phyloP scores from a whole-genome alignment of 53 echinoderm and acorn worm genomes.

The Hippasteria phrygiana region DNA sequence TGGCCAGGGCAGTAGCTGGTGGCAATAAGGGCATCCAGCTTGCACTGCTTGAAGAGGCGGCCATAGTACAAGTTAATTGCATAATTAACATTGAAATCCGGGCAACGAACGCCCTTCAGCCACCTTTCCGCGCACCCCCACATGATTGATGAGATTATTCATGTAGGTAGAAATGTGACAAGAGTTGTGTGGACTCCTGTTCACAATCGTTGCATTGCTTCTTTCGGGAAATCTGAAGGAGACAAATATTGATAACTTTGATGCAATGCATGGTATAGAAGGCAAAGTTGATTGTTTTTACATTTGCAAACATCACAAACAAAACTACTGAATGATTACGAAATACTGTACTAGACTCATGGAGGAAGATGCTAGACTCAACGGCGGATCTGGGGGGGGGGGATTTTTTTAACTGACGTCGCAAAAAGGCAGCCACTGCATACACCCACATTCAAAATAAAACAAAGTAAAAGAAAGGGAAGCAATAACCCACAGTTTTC shows the following conservation, averaged over 20 bases:
- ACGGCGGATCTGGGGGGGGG: too few species aligned
- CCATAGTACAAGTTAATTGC: slow-evolving; percentile 20
- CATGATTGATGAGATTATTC: background rate
- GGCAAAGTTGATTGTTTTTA: too few species aligned
- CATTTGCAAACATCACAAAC: too few species aligned
- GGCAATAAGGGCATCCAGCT: slow-evolving; percentile 40
- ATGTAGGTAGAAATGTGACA: slow-evolving; percentile 17
- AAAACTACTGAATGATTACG: too few species aligned
- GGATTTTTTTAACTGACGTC: too few species aligned
- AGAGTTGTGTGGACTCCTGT: slow-evolving; percentile 12
- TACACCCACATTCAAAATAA: too few species aligned
- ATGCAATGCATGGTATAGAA: too few species aligned
- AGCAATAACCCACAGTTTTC: too few species aligned
- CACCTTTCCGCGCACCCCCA: background rate
- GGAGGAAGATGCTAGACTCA: too few species aligned
- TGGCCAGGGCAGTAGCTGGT: slow-evolving; percentile 33
- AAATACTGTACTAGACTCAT: too few species aligned
- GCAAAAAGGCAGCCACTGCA: too few species aligned
- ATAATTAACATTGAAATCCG: slow-evolving; percentile 44
- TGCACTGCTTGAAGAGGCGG: slow-evolving; percentile 38
- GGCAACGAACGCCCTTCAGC: slow-evolving; percentile 8
- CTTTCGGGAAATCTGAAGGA: background rate
- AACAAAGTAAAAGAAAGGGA: too few species aligned
- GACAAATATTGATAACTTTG: background rate
- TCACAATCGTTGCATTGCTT: background rate